Evolutionary conservation across 1,140 invertebrate genomes (phyloP), one percentile per base, ranked within the genome.

Genomic region (Leptinotarsa texana): DNA sequence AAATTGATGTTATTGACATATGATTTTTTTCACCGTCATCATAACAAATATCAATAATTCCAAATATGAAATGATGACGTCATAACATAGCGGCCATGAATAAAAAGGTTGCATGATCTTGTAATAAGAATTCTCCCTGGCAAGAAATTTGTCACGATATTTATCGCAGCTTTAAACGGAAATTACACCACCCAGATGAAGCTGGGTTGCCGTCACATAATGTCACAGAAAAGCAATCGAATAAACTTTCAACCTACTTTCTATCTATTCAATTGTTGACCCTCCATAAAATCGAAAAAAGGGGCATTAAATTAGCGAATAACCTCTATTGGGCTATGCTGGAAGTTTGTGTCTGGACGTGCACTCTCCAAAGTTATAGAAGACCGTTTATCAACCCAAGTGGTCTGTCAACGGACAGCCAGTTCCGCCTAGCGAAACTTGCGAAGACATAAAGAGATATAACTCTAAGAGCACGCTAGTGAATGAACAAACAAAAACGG

Each of bases 381-480:
- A 61, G 71, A 47, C 51, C 71, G 27, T 73, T 73, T 65, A 62
- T 73, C 71, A 73, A 49, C n/a, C 71, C 47, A 65, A 73, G 71
- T 73, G 57, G 71, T 65, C 62, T 73, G 71, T 73, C 71, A 73
- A 63, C 71, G 71, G 71, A 73, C 71, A 70, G 47, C 71, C 33
- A 73, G 68, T 49, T 69, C 33, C 71, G 71, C 71, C 71, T 33
- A 61, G 24, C 13, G 71, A 73, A 73, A 73, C 62, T 73, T 73
- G 61, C 15, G 6, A 61, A 62, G 47, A 73, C 61, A 47, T 73
- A 73, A 63, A 65, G 71, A 51, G 51, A 57, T 57, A 15, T 57
- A 57, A 57, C 51, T 57, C 51, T 15, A 18, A 57, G 51, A 57
- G 51, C 15, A n/a, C 6, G 51, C 4, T 57, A 18, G 51, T 57